phyloP scores from a whole-genome alignment of 2,888 invertebrate genomes.

The Sarcophaga rosellei region DNA sequence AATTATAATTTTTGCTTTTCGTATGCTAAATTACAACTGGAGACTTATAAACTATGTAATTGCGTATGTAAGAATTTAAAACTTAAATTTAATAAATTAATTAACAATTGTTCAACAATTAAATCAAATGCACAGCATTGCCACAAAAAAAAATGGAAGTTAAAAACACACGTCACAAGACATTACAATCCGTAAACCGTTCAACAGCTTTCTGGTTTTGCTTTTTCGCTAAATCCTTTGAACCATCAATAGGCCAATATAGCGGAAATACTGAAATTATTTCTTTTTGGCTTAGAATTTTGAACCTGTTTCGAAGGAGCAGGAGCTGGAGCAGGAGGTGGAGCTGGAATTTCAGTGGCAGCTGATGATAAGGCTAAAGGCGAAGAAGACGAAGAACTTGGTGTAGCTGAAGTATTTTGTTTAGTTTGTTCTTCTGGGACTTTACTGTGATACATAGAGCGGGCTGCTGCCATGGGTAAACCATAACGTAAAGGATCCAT shows the following conservation, averaged over 20 bases:
- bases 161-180: not conserved
- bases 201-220: not conserved
- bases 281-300: conserved; percentile 74
- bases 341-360: not conserved
- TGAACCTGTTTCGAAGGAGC: conserved; percentile 49
- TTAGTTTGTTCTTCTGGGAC: not conserved
- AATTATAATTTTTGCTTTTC: no score
- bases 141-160: not conserved
- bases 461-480: not conserved
- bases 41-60: no score
- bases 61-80: no score
- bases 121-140: conserved; percentile 42
- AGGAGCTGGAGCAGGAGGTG: conserved; percentile 27
- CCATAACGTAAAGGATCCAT: conserved; percentile 33
- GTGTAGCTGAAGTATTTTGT: not conserved
- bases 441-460: conserved; percentile 1
- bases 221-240: not conserved
- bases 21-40: no score
- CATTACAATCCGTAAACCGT: conserved; percentile 7
- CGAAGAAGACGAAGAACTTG: not conserved
- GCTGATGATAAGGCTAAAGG: not conserved
- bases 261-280: conserved; percentile 81
- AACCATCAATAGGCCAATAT: conserved; percentile 76
- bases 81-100: no score
- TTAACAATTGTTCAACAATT: conserved; percentile 67